Conservation (phyloP, 2,113 vertebrate genomes). For the Callithrix jacchus region DNA sequence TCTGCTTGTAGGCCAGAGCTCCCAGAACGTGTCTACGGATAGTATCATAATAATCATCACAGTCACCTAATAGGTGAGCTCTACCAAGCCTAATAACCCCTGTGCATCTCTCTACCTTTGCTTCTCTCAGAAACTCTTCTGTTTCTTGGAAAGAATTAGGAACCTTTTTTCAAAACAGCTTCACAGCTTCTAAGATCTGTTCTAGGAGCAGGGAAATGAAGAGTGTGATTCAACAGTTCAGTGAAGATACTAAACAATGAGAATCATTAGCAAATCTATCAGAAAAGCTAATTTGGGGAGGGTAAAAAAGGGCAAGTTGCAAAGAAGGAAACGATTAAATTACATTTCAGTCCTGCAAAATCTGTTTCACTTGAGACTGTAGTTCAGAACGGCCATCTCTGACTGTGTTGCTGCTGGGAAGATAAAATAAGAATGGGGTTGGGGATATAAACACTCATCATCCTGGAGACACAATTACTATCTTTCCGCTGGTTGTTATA, state of each 20-base stretch:
- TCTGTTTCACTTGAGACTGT: constrained; percentile 51
- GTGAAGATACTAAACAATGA: constrained; percentile 71
- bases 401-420: constrained; percentile 34
- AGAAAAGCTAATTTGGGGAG: constrained; percentile 67
- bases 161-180: constrained; percentile 65
- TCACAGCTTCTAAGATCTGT: constrained; percentile 62
- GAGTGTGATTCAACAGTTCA: constrained; percentile 73
- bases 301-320: constrained; percentile 71
- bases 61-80: not conserved
- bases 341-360: constrained; percentile 62
- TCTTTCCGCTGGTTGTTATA: not conserved
- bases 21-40: constrained; percentile 29
- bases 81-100: constrained; percentile 27
- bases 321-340: constrained; percentile 74
- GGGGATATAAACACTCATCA: not conserved
- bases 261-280: constrained; percentile 76
- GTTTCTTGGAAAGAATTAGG: constrained; percentile 61
- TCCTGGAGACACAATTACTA: constrained; percentile 39
- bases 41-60: not conserved
- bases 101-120: constrained; percentile 23
- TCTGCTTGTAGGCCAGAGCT: not conserved
- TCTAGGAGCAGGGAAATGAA: constrained; percentile 59
- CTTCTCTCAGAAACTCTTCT: not conserved
- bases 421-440: constrained; percentile 41
- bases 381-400: constrained; percentile 58